Evolutionary conservation across 1,140 invertebrate genomes (phyloP), one percentile per base, ranked within the genome.

Genomic region (Metopolophium dirhodum): DNA sequence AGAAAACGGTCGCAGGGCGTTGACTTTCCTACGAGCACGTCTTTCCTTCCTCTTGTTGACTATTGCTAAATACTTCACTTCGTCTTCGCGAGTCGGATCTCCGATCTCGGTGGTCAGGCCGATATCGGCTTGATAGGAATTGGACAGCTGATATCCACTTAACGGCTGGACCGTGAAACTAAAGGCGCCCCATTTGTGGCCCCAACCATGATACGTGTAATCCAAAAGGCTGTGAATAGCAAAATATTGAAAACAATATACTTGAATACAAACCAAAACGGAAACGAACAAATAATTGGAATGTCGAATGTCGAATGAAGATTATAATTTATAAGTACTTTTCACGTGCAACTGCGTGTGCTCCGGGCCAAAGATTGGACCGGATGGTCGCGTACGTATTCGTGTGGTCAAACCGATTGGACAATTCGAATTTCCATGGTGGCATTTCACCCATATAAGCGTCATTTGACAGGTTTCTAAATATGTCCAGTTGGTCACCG

Each of bases 341-440:
- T 8, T 77, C 41, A 35, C 90, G 61, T 7, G 91, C 26, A 18
- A 93, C 49, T 26, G 91, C 82, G n/a, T 57, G 26, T 14, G 91
- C 91, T 8, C 91, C 91, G 0, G 91, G 91, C 91, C 91, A 93
- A 85, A 93, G 11, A 45, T 93, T 85, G 2, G 91, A 93, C 20
- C 20, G 54, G 23, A 83, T 14, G 14, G n/a, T 18, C n/a, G 45
- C 35, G 7, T 85, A 86, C 20, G 91, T 9, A 26, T 37, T 51
- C 8, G 22, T 54, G 8, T 86, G 82, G 26, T 93, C 91, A 30
- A 93, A 93, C 7, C 8, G n/a, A 57, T 93, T 93, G 0, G 49
- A 86, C n/a, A 85, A 30, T 45, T 86, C 82, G 9, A 85, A 54
- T 41, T 57, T 93, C 91, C 91, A 93, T 18, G 91, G 82, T 23